phyloP scores from a whole-genome alignment of 2,888 invertebrate species.

The Meloe dianella region DNA sequence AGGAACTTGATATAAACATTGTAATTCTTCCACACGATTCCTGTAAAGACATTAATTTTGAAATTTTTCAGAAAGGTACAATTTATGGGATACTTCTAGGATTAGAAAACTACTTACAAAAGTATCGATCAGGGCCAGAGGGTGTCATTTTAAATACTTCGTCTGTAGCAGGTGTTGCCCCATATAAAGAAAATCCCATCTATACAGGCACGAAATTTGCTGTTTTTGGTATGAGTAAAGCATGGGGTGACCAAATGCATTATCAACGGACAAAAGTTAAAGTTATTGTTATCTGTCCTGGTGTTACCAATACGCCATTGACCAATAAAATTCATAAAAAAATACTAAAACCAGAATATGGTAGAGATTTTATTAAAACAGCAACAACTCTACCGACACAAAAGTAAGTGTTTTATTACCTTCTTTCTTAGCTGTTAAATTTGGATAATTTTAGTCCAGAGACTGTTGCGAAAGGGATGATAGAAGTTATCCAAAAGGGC shows the following conservation, averaged over 20 bases:
- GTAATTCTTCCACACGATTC: conserved; percentile 28
- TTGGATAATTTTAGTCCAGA: conserved; percentile 36
- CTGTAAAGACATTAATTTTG: background rate
- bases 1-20: conserved; percentile 64
- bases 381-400: conserved; percentile 20
- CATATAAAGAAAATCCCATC: conserved; percentile 13
- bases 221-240: conserved; percentile 22
- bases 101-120: conserved; percentile 28
- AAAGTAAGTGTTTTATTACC: conserved; percentile 30
- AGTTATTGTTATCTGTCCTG: conserved; percentile 62
- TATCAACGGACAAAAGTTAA: conserved; percentile 60
- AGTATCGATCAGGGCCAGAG: conserved; percentile 13
- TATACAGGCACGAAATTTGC: conserved; percentile 28
- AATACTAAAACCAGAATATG: conserved; percentile 32
- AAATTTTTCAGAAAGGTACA: conserved; percentile 26
- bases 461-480: conserved; percentile 43
- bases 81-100: conserved; percentile 25
- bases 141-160: conserved; percentile 24
- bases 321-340: conserved; percentile 38
- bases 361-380: conserved; percentile 20
- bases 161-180: conserved; percentile 21
- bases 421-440: conserved; percentile 4
- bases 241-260: conserved; percentile 20
- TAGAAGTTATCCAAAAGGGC: conserved; percentile 50
- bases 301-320: conserved; percentile 60